A percentile compares a stretch with the other conserved stretches of the same genome.
Conservation (phyloP, 2,113 vertebrate genomes). For the Spea bombifrons region DNA sequence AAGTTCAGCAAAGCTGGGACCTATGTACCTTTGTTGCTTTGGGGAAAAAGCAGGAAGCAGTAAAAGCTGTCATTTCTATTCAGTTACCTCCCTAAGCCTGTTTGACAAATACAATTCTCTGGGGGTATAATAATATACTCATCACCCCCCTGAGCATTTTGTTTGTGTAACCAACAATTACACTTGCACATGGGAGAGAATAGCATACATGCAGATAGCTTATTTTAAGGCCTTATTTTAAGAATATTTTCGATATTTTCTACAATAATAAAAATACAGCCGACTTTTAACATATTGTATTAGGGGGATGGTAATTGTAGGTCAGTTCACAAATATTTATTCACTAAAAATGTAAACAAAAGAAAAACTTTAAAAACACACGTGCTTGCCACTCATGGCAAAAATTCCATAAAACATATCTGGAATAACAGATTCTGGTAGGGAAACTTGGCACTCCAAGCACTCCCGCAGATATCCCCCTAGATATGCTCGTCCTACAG, state of each 20-base stretch:
- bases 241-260: not conserved
- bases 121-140: conserved; percentile 9
- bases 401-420: no score
- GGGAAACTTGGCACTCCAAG: no score
- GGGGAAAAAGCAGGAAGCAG: conserved; percentile 11
- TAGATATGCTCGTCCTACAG: no score
- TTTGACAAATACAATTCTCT: conserved; percentile 2
- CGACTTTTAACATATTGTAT: not conserved
- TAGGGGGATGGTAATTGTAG: not conserved
- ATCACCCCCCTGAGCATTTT: conserved; percentile 15
- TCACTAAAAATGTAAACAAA: not conserved
- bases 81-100: conserved; percentile 10
- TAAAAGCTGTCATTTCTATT: conserved; percentile 25
- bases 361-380: no score
- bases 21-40: conserved; percentile 8
- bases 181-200: not conserved
- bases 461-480: no score
- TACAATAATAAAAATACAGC: no score
- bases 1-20: conserved; percentile 5
- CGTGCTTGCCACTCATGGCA: no score
- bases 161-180: conserved; percentile 12
- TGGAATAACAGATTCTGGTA: no score
- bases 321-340: not conserved
- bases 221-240: not conserved
- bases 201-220: not conserved